These are phyloP conservation scores for Bradypodion pumilum DNA, from an alignment of 2,797 vertebrate species.

Conservation along the genomic window DNA sequence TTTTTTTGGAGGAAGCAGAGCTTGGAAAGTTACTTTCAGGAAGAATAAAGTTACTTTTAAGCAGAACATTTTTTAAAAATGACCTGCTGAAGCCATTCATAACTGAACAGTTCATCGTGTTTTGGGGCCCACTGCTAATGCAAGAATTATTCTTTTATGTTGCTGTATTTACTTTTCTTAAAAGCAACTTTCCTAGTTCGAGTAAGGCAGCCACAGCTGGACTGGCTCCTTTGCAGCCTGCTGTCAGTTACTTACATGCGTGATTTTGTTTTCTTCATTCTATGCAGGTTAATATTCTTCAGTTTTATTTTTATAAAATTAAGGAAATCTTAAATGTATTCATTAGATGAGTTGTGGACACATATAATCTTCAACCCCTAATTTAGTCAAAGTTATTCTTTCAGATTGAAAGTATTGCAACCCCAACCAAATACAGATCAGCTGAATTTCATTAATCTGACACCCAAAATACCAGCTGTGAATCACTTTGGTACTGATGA, in stretches of 20 bases:
- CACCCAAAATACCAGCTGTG: constrained; percentile 26
- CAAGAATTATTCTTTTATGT: no score
- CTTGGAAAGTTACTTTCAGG: no score
- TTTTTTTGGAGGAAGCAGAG: neutral
- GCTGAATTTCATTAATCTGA: constrained; percentile 40
- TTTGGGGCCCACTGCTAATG: no score
- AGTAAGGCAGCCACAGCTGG: neutral
- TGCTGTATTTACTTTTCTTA: neutral
- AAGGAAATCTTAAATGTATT: neutral
- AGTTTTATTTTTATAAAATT: neutral
- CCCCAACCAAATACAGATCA: constrained; percentile 7
- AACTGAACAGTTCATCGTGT: no score
- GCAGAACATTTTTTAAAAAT: no score
- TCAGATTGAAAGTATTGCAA: constrained; percentile 22
- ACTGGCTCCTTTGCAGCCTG: no score
- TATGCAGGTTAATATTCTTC: neutral
- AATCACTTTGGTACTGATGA: constrained; percentile 21
- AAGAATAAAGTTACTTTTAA: no score
- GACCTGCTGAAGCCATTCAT: no score
- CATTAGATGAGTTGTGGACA: neutral
- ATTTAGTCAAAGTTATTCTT: neutral
- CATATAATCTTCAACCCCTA: neutral
- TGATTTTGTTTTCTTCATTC: neutral
- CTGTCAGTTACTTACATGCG: neutral
- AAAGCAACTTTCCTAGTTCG: neutral